Base-by-base conservation (phyloP, 2,797 vertebrate species). In the Diglossa cyanea region DNA sequence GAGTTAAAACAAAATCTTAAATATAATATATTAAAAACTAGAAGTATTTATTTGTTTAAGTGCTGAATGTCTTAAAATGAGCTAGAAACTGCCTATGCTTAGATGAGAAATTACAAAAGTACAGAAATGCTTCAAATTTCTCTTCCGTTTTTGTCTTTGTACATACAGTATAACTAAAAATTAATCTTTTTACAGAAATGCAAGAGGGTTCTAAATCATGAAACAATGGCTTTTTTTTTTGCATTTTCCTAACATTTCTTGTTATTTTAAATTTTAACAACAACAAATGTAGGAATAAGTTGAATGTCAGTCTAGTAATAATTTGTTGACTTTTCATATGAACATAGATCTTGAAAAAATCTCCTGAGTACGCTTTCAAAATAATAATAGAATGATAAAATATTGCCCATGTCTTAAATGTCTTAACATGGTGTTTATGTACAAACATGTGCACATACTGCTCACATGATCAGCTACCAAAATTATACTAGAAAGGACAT, bases 391-490 rank as follows among this genome's bases (percentile, higher is more conserved):
- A 60, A 71, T 0, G 11, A 85, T 74, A 65, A 95, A 80, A 25
- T 78, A 79, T 80, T 91, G 94, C 72, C 67, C 37, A 3, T 35
- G 30, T 90, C 68, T 93, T 63, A 47, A 61, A 80, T 80, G 39
- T 47, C 53, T 91, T 81, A 65, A 72, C 37, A 24, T 50, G 51
- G 7, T 65, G 42, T 80, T 95, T 92, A 68, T 90, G 86, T 92
- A 83, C 85, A 92, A 91, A 93, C 62, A 75, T 86, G 47, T 89
- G 47, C 76, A 48, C 71, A 23, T 17, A 35, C 67, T 14, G n/a
- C 71, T 91, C 95, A 93, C 89, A 89, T 94, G 91, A 94, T 70
- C 85, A 20, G 50, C 78, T 77, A 71, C 90, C 91, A 92, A 94
- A 94, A 87, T 95, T 71, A 67, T 11, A 67, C 84, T 14, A 61